Base-by-base conservation (phyloP, 2,113 vertebrate species). In the Prochilodus magdalenae region DNA sequence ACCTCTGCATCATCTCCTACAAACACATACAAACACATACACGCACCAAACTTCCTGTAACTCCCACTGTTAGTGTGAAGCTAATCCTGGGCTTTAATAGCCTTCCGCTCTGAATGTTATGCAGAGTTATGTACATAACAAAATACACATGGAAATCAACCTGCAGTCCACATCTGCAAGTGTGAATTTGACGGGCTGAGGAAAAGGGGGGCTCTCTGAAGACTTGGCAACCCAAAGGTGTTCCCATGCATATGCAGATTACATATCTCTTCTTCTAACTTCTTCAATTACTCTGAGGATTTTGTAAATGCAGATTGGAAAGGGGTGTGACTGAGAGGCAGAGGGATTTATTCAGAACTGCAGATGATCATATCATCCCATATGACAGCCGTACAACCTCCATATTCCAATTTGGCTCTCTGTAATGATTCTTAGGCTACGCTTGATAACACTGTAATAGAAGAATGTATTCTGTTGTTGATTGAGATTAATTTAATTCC, bases 51-150 rank as follows among this genome's bases (percentile, higher is more conserved):
- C 13, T 26, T 70, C 40, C 60, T 12, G 14, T 36, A 3, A 16
- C 60, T 72, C 70, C 79, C 86, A 59, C 78, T 77, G 62, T 74
- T 76, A 53, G 80, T 59, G 84, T 87, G 84, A 84, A 85, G 83
- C 80, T 88, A 84, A 88, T 85, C 86, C 75, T 14, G 27, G 79
- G 87, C 85, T 73, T 87, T 89, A 88, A 90, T 85, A 63, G 82
- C 78, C 60, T 77, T 79, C 63, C 65, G 55, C 67, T 73, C 76
- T 63, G 80, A 86, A 93, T 91, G 73, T 90, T 87, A 93, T 90
- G 92, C 90, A 92, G 89, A 94, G 89, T 91, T 92, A 93, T 93
- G 90, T 92, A 93, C 88, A 93, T 91, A 92, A 88, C 83, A 81
- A 83, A 92, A 84, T 83, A 67, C 83, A 78, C 87, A 91, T 89